Conservation (phyloP, 2,888 invertebrate genomes). For the Caenorhabditis doughertyi region DNA sequence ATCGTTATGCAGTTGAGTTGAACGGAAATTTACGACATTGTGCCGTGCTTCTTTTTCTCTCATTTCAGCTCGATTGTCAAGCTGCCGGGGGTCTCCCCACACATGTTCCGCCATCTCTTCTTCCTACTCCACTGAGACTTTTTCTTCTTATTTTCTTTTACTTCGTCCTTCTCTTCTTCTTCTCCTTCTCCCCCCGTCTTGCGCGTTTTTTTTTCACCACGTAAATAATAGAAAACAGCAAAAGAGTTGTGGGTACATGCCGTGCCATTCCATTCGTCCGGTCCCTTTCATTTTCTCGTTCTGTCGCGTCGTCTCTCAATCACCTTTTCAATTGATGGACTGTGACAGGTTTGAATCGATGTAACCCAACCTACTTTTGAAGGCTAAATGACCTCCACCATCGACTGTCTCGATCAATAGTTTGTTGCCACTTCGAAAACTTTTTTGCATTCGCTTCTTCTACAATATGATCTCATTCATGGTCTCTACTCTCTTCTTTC, state of each 20-base stretch:
- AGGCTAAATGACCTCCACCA: constrained; percentile 46
- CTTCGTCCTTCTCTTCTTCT: constrained; percentile 34
- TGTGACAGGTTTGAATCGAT: constrained; percentile 47
- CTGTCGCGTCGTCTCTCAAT: constrained; percentile 26
- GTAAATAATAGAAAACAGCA: constrained; percentile 45
- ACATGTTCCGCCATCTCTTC: constrained; percentile 42
- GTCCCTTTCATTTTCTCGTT: background rate
- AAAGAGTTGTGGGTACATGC: constrained; percentile 34
- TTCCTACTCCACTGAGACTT: constrained; percentile 37
- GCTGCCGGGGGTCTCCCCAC: constrained; percentile 34
- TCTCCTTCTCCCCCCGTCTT: constrained; percentile 24
- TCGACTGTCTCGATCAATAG: constrained; percentile 23
- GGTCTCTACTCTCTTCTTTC: background rate
- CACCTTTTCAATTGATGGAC: constrained; percentile 49
- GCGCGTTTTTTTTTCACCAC: constrained; percentile 23
- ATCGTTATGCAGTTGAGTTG: constrained; percentile 43
- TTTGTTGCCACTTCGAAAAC: constrained; percentile 12
- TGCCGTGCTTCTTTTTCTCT: constrained; percentile 51
- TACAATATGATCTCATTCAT: no score
- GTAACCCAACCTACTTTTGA: constrained; percentile 43
- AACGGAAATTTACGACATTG: constrained; percentile 59
- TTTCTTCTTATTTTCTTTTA: constrained; percentile 33
- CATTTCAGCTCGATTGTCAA: constrained; percentile 61
- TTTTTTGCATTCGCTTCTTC: constrained; percentile 12
- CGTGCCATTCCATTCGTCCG: constrained; percentile 22